Percentiles rank a stretch among this genome's conserved stretches.
Evolutionary conservation across 1,140 invertebrate species (phyloP).

Genomic region (Macrobrachium nipponense): DNA sequence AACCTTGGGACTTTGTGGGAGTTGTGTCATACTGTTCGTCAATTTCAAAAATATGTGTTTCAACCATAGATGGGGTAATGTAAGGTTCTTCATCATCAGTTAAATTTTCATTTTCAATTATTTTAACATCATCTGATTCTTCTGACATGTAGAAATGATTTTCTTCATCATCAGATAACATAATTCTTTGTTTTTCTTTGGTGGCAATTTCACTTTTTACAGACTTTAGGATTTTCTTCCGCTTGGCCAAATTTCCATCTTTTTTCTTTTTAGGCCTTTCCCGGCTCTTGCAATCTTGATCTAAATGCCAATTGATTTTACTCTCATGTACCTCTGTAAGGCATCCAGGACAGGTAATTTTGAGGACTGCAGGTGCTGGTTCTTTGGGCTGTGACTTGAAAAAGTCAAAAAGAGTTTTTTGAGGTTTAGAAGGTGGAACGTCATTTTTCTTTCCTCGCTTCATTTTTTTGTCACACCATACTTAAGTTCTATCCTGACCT

Average conservation of each 20-base stretch:
- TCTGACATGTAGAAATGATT: neutral
- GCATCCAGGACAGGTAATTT: slow-evolving; percentile 43
- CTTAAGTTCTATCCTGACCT: neutral
- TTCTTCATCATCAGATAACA: slow-evolving; percentile 37
- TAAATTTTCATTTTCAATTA: neutral
- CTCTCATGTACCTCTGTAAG: slow-evolving; percentile 9
- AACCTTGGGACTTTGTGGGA: too few species aligned
- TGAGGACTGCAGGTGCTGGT: slow-evolving; percentile 1
- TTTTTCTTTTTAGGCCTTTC: slow-evolving; percentile 22
- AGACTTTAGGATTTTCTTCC: neutral
- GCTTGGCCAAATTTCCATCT: neutral
- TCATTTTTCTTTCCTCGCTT: slow-evolving; percentile 3
- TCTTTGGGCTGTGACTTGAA: neutral
- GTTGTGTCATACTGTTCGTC: neutral
- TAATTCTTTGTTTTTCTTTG: slow-evolving; percentile 5
- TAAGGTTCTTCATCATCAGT: slow-evolving; percentile 33
- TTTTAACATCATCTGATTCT: neutral
- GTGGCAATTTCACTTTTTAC: neutral
- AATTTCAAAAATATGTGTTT: slow-evolving; percentile 22
- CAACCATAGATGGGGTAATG: slow-evolving; percentile 48
- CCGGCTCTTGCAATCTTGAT: slow-evolving; percentile 48
- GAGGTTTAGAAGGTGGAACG: neutral
- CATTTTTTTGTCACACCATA: neutral
- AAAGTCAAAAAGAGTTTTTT: slow-evolving; percentile 22
- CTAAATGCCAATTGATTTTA: slow-evolving; percentile 51